phyloP scores from a whole-genome alignment of 2,113 vertebrate species.

The Crotalus horridus region DNA sequence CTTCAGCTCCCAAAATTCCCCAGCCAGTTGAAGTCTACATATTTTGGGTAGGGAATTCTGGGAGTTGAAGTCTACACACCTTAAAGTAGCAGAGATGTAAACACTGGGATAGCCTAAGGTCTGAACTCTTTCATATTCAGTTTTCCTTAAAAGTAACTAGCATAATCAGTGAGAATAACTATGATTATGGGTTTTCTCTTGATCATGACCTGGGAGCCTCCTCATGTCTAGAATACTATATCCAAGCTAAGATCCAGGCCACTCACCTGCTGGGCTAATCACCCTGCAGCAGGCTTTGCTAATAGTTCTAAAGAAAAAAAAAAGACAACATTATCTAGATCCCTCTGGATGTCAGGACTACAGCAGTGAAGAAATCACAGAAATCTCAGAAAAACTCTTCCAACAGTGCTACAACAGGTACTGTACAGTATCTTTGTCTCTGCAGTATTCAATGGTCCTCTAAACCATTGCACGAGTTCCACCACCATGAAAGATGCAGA shows the following conservation, averaged over 20 bases:
- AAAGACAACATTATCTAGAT: not conserved
- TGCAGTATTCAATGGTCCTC: not conserved
- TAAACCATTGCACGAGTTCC: not conserved
- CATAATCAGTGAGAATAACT: not conserved
- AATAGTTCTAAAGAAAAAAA: not conserved
- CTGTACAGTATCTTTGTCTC: not conserved
- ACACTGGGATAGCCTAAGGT: not conserved
- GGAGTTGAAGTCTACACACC: not conserved
- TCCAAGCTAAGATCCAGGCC: not conserved
- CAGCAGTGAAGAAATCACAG: not conserved
- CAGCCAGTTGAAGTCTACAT: not conserved
- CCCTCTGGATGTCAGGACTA: not conserved
- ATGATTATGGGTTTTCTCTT: not conserved
- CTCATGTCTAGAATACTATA: not conserved
- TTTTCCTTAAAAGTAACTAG: not conserved
- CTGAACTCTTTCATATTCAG: not conserved
- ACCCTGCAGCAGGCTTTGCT: not conserved
- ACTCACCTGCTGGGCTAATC: not conserved
- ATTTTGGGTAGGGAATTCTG: not conserved
- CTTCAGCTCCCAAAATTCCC: not conserved
- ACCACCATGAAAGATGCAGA: not conserved
- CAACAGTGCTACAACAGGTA: not conserved
- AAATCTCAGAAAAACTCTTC: not conserved
- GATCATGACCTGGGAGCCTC: not conserved
- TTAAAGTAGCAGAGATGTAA: too few relatives aligned